Percentiles rank a stretch among this genome's conserved stretches.
phyloP scores from a whole-genome alignment of 2,113 vertebrate genomes.

The Callopanchax toddi region DNA sequence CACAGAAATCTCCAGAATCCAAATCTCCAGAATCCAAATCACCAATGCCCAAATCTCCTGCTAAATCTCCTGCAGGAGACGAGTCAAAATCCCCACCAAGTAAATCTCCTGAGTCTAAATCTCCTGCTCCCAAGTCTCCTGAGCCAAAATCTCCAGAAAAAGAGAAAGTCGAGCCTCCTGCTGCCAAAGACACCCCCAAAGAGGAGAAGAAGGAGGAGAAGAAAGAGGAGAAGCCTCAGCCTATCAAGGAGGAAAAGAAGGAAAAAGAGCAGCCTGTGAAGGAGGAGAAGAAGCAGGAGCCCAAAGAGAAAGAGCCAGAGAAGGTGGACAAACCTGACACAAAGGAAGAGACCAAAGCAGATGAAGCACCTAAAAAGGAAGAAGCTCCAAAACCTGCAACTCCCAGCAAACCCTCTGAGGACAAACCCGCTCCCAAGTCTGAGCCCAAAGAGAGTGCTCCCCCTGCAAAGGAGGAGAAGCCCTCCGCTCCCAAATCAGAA shows the following conservation, averaged over 20 bases:
- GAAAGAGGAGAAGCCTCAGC: constrained; percentile 49
- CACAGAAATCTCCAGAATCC: constrained; percentile 56
- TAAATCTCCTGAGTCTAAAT: constrained; percentile 63
- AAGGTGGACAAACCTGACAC: constrained; percentile 63
- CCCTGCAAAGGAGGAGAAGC: constrained; percentile 67
- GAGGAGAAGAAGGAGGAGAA: constrained; percentile 64
- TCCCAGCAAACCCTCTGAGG: constrained; percentile 58
- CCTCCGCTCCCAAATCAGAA: constrained; percentile 66
- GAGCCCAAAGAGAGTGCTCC: constrained; percentile 52
- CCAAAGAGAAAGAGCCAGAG: constrained; percentile 67
- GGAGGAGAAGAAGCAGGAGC: constrained; percentile 62
- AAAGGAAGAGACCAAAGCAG: constrained; percentile 60
- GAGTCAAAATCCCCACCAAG: constrained; percentile 66
- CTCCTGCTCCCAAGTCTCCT: constrained; percentile 61
- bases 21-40: constrained; percentile 69
- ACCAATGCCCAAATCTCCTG: constrained; percentile 54
- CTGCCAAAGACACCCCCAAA: constrained; percentile 47
- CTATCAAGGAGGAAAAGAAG: constrained; percentile 60
- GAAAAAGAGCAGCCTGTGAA: constrained; percentile 57
- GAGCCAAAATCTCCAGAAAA: constrained; percentile 72
- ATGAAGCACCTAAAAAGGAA: constrained; percentile 62
- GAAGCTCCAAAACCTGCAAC: constrained; percentile 54
- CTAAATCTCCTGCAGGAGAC: constrained; percentile 49
- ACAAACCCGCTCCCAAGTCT: constrained; percentile 59
- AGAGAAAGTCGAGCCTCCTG: constrained; percentile 22